Conservation (phyloP, 2,888 invertebrate genomes). For the Drosophila nigritarsus region DNA sequence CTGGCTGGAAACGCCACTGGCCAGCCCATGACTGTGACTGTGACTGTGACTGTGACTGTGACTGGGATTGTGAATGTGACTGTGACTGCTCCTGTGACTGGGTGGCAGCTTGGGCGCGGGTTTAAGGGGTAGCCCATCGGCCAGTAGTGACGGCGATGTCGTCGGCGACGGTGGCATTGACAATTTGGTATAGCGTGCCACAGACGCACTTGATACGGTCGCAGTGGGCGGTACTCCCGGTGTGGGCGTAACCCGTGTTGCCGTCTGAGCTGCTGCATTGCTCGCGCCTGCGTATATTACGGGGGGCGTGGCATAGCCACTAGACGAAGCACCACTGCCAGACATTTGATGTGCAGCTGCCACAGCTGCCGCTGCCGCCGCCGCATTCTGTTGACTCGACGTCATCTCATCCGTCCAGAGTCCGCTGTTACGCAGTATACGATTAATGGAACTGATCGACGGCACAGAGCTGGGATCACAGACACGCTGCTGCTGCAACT, state of each 20-base stretch:
- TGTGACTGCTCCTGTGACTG: conserved; percentile 23
- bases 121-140: conserved; percentile 76
- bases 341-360: conserved; percentile 60
- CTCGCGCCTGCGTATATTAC: conserved; percentile 53
- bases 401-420: conserved; percentile 90
- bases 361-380: conserved; percentile 80
- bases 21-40: conserved; percentile 40
- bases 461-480: conserved; percentile 96
- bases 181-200: conserved; percentile 45
- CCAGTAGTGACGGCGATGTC: conserved; percentile 24
- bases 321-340: conserved; percentile 22
- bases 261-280: conserved; percentile 8
- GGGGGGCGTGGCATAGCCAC: conserved; percentile 42
- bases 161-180: conserved; percentile 14
- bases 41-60: conserved; percentile 16
- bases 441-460: conserved; percentile 97
- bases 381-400: conserved; percentile 83
- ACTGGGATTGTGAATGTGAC: not conserved
- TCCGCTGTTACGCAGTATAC: conserved; percentile 95
- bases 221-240: conserved; percentile 40
- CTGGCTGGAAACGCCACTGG: conserved; percentile 59
- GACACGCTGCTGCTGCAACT: conserved; percentile 94
- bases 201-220: conserved; percentile 31
- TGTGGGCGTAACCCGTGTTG: conserved; percentile 34
- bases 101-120: conserved; percentile 81